phyloP scores from a whole-genome alignment of 2,888 invertebrate species.

The Diloba caeruleocephala region DNA sequence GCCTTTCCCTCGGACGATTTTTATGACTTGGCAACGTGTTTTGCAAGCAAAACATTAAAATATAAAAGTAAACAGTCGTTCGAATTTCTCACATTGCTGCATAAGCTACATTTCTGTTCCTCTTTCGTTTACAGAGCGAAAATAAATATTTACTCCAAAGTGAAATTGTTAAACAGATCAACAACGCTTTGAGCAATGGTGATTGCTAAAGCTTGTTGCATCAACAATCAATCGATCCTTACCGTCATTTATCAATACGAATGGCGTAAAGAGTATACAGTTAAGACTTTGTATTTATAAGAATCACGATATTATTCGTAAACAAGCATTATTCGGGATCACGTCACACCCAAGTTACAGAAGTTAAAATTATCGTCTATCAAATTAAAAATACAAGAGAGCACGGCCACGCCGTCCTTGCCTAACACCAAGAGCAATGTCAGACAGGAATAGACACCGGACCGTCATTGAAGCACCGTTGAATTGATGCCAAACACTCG shows the following conservation, averaged over 20 bases:
- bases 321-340: too few species aligned
- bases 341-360: background rate
- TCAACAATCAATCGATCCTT: slow-evolving; percentile 19
- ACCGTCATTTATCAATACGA: too few species aligned
- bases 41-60: slow-evolving; percentile 23
- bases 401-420: slow-evolving; percentile 65
- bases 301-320: too few species aligned
- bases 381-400: slow-evolving; percentile 36
- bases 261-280: background rate
- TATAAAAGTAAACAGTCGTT: slow-evolving; percentile 32
- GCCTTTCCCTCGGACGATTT: slow-evolving; percentile 19
- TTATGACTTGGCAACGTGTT: slow-evolving; percentile 38
- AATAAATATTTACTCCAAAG: slow-evolving; percentile 43
- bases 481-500: slow-evolving; percentile 75
- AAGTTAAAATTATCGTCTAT: slow-evolving; percentile 26
- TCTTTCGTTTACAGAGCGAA: slow-evolving; percentile 6
- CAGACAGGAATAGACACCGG: slow-evolving; percentile 78
- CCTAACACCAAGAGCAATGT: slow-evolving; percentile 79
- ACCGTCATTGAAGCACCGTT: slow-evolving; percentile 73
- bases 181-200: slow-evolving; percentile 10
- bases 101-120: slow-evolving; percentile 21
- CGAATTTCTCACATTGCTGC: slow-evolving; percentile 17
- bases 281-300: too few species aligned
- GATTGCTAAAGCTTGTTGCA: slow-evolving; percentile 12
- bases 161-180: slow-evolving; percentile 29